phyloP scores from a whole-genome alignment of 2,797 vertebrate species.

The Dicrostonyx torquatus region DNA sequence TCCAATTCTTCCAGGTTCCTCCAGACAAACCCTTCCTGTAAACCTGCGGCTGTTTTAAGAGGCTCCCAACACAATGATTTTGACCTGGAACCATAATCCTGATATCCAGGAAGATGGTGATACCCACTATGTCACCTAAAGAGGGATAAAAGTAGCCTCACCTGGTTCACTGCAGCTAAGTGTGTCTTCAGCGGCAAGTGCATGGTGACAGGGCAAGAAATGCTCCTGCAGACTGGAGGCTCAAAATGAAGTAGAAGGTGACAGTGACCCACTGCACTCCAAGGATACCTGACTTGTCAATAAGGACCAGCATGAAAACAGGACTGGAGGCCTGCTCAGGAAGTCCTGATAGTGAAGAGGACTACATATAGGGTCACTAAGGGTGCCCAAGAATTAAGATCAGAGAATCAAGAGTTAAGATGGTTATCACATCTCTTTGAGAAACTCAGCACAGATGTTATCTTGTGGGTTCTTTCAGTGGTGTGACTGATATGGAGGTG shows the following conservation, averaged over 20 bases:
- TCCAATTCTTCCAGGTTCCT: constrained; percentile 81
- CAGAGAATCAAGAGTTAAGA: not conserved
- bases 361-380: not conserved
- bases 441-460: not conserved
- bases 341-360: not conserved
- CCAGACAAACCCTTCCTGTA: constrained; percentile 74
- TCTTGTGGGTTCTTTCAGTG: not conserved
- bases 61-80: constrained; percentile 83
- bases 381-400: not conserved
- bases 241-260: constrained; percentile 81
- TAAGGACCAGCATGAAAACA: constrained; percentile 78
- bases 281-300: constrained; percentile 84
- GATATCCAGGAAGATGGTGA: constrained; percentile 80
- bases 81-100: constrained; percentile 86
- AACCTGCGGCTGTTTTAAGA: constrained; percentile 86
- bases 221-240: constrained; percentile 86
- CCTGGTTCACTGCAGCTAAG: constrained; percentile 84
- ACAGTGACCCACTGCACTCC: constrained; percentile 85
- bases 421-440: not conserved
- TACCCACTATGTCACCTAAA: constrained; percentile 84
- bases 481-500: not conserved
- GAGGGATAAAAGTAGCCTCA: constrained; percentile 83
- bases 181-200: constrained; percentile 85
- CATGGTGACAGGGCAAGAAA: constrained; percentile 84
- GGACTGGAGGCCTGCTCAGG: not conserved